Evolutionary conservation across 2,888 invertebrate species (phyloP), one percentile per base, ranked within the genome.

Genomic region (Pollenia angustigena): DNA sequence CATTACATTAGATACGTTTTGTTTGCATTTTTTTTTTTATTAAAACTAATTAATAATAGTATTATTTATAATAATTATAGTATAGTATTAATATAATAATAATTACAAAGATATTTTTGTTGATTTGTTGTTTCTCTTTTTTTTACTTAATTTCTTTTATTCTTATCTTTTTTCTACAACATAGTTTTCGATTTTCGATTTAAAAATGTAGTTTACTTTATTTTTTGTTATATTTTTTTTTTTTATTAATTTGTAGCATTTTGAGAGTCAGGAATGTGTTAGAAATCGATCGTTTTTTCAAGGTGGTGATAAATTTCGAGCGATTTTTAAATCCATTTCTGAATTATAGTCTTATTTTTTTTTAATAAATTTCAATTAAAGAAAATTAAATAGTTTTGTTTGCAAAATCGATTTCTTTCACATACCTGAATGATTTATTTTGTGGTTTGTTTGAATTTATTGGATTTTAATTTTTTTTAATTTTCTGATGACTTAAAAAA

Each of bases 1-100:
- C 44, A 85, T 66, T 79, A 69, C 48, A 56, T 81, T 62, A 52
- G 52, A 23, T 62, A 48, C 71, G 23, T 32, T 40, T 46, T 54
- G n/a, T 62, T 79, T 78, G 16, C 74, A 54, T 78, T n/a, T 85
- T 72, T 44, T 46, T 74, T 56, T 80, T 40, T 83, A 68, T 87
- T 87, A 87, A 84, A 87, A 87, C 87, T 87, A 87, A 87, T 87
- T 87, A 87, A 87, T 87, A 86, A 78, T 85, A 69, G 32, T 80
- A 62, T 74, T 80, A 79, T 79, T 79, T 72, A 82, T 85, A 81
- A 81, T 85, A 81, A 72, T 82, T 68, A 76, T 79, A 72, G 66
- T 84, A 69, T 84, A 80, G 68, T 85, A 81, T 68, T 72, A 85
- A 80, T 82, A 80, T 80, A 78, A 84, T 87, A 84, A 87, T 87